These are phyloP conservation scores for Shargacucullia verbasci DNA, from an alignment of 2,888 invertebrate genomes.

Conservation along the genomic window DNA sequence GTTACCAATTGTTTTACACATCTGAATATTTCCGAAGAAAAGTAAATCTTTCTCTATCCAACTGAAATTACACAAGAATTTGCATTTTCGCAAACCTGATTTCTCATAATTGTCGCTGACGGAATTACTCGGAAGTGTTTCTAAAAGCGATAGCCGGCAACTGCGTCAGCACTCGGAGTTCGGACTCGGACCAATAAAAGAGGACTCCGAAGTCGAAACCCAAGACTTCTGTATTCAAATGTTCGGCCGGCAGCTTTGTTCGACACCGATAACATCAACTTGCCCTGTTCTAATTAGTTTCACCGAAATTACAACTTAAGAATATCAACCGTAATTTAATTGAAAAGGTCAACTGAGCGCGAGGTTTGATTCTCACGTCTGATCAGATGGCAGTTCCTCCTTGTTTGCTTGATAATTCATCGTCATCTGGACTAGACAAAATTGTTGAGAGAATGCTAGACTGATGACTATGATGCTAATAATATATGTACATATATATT, in stretches of 20 bases:
- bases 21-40: neutral
- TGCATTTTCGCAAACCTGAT: slow-evolving; percentile 16
- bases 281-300: slow-evolving; percentile 57
- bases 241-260: slow-evolving; percentile 44
- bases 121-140: slow-evolving; percentile 35
- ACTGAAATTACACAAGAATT: slow-evolving; percentile 20
- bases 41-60: neutral
- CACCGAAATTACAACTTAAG: slow-evolving; percentile 61
- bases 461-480: too few species aligned
- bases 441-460: too few species aligned
- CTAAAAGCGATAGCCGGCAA: slow-evolving; percentile 27
- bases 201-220: slow-evolving; percentile 33
- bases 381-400: too few species aligned
- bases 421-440: too few species aligned
- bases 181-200: slow-evolving; percentile 6
- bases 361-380: too few species aligned
- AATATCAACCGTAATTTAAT: slow-evolving; percentile 63
- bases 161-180: slow-evolving; percentile 24
- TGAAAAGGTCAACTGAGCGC: slow-evolving; percentile 64
- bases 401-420: too few species aligned
- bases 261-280: slow-evolving; percentile 53
- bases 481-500: neutral
- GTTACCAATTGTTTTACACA: too few species aligned
- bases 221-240: slow-evolving; percentile 55
- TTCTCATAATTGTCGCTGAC: slow-evolving; percentile 23